Evolutionary conservation across 2,113 vertebrate genomes (phyloP).

Genomic region (Megaptera novaeangliae): DNA sequence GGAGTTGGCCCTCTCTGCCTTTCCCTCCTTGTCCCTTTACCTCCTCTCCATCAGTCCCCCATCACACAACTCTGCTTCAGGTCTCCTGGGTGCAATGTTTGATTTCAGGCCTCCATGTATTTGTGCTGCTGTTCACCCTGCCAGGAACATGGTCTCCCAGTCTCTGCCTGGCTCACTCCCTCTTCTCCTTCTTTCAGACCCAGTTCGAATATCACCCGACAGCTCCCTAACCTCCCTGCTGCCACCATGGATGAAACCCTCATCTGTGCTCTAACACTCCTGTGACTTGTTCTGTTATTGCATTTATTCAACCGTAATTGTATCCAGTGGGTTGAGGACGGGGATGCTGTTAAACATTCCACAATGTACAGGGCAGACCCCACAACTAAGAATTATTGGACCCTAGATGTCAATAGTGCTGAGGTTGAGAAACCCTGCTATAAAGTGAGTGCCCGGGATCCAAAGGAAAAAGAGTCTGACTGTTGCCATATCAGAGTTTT

Average conservation of each 20-base stretch:
- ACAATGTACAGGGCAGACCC: background rate
- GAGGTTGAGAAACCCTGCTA: background rate
- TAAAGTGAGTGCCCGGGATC: background rate
- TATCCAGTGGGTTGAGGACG: background rate
- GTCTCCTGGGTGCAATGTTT: background rate
- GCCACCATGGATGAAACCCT: background rate
- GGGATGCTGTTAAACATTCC: background rate
- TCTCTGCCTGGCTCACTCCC: background rate
- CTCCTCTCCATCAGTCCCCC: background rate
- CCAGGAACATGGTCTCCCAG: background rate
- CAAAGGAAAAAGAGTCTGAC: background rate
- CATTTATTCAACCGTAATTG: background rate
- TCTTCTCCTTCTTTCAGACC: background rate
- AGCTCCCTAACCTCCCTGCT: background rate
- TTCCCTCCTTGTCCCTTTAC: rapidly evolving
- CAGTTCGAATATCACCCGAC: background rate
- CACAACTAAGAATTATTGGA: background rate
- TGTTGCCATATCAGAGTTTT: background rate
- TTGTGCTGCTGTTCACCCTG: too few relatives aligned
- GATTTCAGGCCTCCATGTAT: background rate
- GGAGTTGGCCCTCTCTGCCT: background rate
- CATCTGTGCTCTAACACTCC: background rate
- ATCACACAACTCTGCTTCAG: background rate
- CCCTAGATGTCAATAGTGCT: background rate
- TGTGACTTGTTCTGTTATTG: background rate